phyloP scores from a whole-genome alignment of 53 echinoderm and acorn worm species.

The Glandiceps talaboti region DNA sequence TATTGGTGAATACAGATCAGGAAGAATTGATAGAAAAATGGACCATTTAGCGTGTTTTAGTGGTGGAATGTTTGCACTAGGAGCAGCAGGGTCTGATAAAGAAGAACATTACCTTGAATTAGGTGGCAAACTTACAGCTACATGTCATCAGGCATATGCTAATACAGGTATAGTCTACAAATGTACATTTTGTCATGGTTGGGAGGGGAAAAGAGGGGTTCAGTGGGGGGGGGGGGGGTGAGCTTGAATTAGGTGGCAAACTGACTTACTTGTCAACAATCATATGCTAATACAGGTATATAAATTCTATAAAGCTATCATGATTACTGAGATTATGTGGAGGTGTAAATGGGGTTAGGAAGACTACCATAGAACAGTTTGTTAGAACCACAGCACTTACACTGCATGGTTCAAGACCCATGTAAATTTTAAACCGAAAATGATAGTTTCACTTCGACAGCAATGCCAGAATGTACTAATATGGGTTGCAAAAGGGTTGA shows the following conservation, averaged over 20 bases:
- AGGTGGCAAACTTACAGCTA: constrained; percentile 62
- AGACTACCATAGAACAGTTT: too few species aligned
- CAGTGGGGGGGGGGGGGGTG: too few species aligned
- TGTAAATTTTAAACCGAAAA: too few species aligned
- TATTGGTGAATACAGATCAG: constrained; percentile 80
- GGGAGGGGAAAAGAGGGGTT: constrained; percentile 43
- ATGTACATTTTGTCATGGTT: too few species aligned
- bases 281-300: constrained; percentile 92
- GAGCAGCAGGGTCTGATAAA: constrained; percentile 40
- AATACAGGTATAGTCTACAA: constrained; percentile 97
- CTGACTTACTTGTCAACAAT: constrained; percentile 73
- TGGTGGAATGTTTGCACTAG: constrained; percentile 96
- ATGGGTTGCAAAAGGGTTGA: too few species aligned
- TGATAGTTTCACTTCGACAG: too few species aligned
- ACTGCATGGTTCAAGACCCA: too few species aligned
- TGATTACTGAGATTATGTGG: too few species aligned
- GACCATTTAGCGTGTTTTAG: constrained; percentile 95
- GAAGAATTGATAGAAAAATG: constrained; percentile 89
- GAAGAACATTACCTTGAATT: constrained; percentile 63
- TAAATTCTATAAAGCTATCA: too few species aligned
- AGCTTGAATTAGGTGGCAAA: constrained; percentile 65
- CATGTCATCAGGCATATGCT: constrained; percentile 81
- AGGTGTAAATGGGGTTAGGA: too few species aligned
- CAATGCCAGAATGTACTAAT: too few species aligned
- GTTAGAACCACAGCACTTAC: too few species aligned